phyloP scores from a whole-genome alignment of 2,113 vertebrate genomes.

The Urocolius indicus region DNA sequence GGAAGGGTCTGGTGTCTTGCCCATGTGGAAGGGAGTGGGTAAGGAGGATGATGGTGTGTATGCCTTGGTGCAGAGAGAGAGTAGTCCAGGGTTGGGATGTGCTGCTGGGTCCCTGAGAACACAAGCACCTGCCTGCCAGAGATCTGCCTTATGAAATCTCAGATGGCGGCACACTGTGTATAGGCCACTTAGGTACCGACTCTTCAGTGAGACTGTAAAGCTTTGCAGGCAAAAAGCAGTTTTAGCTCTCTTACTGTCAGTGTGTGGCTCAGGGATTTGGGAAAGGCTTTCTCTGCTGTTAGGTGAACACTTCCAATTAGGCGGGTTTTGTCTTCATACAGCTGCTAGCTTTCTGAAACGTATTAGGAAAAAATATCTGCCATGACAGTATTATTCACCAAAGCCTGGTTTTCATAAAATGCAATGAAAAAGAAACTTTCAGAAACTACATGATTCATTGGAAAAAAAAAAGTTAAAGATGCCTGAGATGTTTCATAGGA shows the following conservation, averaged over 20 bases:
- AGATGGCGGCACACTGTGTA: rapidly evolving
- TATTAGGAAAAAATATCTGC: background rate
- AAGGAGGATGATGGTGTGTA: rapidly evolving
- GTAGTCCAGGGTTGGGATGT: rapidly evolving
- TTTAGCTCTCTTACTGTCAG: background rate
- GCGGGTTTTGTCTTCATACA: background rate
- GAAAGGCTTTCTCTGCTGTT: background rate
- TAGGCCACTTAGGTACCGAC: background rate
- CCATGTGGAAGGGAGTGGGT: rapidly evolving
- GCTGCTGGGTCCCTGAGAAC: background rate
- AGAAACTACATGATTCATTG: background rate
- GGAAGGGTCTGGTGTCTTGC: background rate
- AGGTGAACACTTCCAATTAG: constrained; percentile 1
- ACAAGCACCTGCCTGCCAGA: background rate
- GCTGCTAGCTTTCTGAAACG: background rate
- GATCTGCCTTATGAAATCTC: background rate
- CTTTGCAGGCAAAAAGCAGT: background rate
- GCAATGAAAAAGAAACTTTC: background rate
- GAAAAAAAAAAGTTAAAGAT: background rate
- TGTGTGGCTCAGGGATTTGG: background rate
- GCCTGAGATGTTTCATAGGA: background rate
- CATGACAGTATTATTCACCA: background rate
- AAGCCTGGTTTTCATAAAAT: background rate
- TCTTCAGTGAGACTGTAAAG: background rate
- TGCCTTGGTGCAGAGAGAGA: background rate